Evolutionary conservation across 23 tunicate genomes (phyloP).

Genomic region (Trididemnum nubilum): DNA sequence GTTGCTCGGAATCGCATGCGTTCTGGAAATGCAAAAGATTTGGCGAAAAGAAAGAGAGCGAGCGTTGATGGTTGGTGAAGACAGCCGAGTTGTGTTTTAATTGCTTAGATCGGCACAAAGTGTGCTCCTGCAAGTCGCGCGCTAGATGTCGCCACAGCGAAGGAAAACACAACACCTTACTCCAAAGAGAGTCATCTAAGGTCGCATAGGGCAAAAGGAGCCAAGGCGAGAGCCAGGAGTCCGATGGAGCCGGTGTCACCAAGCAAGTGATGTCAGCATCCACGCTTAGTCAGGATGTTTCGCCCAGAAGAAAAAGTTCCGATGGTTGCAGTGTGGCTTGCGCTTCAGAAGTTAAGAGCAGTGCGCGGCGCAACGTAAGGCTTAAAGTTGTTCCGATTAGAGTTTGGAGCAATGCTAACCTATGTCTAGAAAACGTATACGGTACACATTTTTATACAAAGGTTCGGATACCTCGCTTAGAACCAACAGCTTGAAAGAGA

Average conservation of each 20-base stretch:
- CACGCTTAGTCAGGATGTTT: background rate
- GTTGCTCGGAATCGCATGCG: background rate
- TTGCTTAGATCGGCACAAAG: background rate
- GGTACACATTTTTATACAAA: background rate
- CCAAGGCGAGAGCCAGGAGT: too few species aligned
- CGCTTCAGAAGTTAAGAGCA: background rate
- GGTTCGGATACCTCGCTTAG: background rate
- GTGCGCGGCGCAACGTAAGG: background rate
- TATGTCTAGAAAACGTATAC: too few species aligned
- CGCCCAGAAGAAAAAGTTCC: background rate
- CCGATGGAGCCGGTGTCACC: background rate
- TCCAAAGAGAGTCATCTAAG: background rate
- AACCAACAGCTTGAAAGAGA: background rate
- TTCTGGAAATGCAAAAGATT: background rate
- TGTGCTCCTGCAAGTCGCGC: background rate
- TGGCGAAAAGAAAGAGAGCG: background rate
- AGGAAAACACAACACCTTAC: background rate
- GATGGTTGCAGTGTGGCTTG: background rate
- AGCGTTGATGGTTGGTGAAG: background rate
- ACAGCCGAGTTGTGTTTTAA: background rate
- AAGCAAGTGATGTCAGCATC: background rate
- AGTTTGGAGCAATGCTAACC: background rate
- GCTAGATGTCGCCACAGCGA: background rate
- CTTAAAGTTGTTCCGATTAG: background rate
- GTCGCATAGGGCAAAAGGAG: too few species aligned